These are phyloP conservation scores for Amaurobius ferox DNA, from an alignment of 2,888 invertebrate genomes.

Conservation along the genomic window DNA sequence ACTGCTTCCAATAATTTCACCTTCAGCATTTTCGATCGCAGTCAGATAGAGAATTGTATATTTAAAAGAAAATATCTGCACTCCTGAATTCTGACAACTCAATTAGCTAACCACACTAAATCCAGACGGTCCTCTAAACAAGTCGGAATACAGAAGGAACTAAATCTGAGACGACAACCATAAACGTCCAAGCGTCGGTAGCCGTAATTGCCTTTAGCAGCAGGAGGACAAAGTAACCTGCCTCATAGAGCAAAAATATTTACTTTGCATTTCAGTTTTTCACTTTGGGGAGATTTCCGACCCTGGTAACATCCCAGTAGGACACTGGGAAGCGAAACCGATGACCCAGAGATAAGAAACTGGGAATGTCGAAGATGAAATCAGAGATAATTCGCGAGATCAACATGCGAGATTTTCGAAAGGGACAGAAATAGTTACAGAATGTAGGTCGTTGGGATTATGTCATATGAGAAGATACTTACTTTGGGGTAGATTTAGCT, in stretches of 20 bases:
- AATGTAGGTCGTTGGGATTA: conserved; percentile 15
- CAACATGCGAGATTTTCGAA: not conserved
- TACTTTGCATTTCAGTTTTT: conserved; percentile 31
- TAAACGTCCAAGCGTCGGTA: conserved; percentile 44
- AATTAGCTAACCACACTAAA: conserved; percentile 32
- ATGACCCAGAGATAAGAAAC: conserved; percentile 59
- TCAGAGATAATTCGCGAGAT: not conserved
- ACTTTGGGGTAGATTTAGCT: not conserved
- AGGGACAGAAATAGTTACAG: not conserved
- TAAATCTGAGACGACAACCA: conserved; percentile 46
- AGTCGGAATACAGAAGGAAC: not conserved
- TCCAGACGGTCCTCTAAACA: not conserved
- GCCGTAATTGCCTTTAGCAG: conserved; percentile 44
- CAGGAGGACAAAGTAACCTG: conserved; percentile 10
- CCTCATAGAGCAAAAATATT: conserved; percentile 32
- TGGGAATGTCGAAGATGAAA: conserved; percentile 2
- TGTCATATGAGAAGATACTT: not conserved
- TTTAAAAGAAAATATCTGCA: not conserved
- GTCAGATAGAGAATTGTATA: too few relatives aligned
- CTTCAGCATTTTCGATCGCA: too few relatives aligned
- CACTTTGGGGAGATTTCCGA: conserved; percentile 3
- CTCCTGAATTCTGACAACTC: conserved; percentile 37
- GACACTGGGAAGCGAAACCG: conserved; percentile 1
- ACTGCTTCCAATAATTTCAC: too few relatives aligned
- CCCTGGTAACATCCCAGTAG: conserved; percentile 44